A percentile compares a stretch with the other conserved stretches of the same genome.
Conservation (phyloP, 2,888 invertebrate species). For the Parthenolecanium corni region DNA sequence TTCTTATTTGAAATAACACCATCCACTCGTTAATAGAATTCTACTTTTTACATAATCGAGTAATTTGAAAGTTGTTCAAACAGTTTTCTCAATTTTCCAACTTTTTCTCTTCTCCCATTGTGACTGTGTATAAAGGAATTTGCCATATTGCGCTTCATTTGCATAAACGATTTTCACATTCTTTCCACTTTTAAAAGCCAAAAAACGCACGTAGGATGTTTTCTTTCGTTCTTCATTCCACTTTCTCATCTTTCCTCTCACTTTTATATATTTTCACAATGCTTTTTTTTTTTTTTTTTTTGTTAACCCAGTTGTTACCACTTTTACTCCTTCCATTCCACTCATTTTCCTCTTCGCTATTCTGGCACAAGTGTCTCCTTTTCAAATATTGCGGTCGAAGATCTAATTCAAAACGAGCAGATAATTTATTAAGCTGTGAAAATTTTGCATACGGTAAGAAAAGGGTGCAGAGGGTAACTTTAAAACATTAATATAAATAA, state of each 20-base stretch:
- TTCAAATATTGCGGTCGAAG: too few relatives aligned
- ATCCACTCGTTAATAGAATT: conserved; percentile 16
- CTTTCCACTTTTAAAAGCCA: conserved; percentile 1
- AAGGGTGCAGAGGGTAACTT: too few relatives aligned
- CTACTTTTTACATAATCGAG: conserved; percentile 14
- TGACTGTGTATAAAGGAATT: not conserved
- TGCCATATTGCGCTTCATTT: conserved; percentile 20
- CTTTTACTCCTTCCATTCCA: too few relatives aligned
- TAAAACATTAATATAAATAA: too few relatives aligned
- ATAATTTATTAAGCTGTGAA: too few relatives aligned
- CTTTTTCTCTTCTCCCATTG: not conserved
- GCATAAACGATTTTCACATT: conserved; percentile 18
- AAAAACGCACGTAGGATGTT: conserved; percentile 5
- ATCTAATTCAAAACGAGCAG: too few relatives aligned
- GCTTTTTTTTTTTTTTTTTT: not conserved
- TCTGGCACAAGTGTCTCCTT: too few relatives aligned
- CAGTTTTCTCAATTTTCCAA: conserved; percentile 2
- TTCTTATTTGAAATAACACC: conserved; percentile 17
- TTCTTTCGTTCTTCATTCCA: not conserved
- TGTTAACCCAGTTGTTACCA: not conserved
- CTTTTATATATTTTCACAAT: not conserved
- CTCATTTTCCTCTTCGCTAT: too few relatives aligned
- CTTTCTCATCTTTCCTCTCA: not conserved
- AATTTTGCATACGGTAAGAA: too few relatives aligned
- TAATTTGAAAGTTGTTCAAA: conserved; percentile 20